Evolutionary conservation across 2,113 vertebrate genomes (phyloP).

Genomic region (Phoxinus phoxinus): DNA sequence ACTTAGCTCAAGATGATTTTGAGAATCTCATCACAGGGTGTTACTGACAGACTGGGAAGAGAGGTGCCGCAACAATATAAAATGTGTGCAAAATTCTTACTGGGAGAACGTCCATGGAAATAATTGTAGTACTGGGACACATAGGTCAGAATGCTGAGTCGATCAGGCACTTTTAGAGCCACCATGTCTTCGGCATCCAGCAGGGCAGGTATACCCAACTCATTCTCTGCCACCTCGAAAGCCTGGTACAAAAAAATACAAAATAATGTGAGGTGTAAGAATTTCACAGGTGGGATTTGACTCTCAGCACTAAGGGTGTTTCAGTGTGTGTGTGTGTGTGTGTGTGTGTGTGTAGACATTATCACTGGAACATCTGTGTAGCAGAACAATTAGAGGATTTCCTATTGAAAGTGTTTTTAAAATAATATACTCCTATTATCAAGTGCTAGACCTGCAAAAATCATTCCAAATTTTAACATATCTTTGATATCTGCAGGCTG

Average conservation of each 20-base stretch:
- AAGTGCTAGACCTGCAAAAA: not conserved
- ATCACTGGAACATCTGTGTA: not conserved
- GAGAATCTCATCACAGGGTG: too few species aligned
- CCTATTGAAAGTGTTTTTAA: not conserved
- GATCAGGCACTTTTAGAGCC: slow-evolving; percentile 89
- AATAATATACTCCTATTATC: not conserved
- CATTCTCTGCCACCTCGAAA: slow-evolving; percentile 87
- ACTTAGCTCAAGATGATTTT: too few species aligned
- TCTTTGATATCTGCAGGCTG: not conserved
- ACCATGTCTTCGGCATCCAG: slow-evolving; percentile 98
- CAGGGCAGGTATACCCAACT: slow-evolving; percentile 93
- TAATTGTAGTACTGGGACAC: slow-evolving; percentile 98
- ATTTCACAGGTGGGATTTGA: not conserved
- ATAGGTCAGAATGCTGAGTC: slow-evolving; percentile 95
- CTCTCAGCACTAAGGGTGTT: not conserved
- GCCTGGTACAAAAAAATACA: slow-evolving; percentile 74
- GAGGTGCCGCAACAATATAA: too few species aligned
- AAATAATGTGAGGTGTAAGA: not conserved
- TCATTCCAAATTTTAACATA: not conserved
- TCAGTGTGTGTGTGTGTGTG: not conserved
- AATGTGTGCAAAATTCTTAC: slow-evolving; percentile 75
- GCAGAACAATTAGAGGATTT: not conserved
- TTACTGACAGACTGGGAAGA: too few species aligned
- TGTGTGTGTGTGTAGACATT: not conserved
- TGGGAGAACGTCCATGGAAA: slow-evolving; percentile 93